Conservation (phyloP, 2,888 invertebrate species). For the Torymus auratus region DNA sequence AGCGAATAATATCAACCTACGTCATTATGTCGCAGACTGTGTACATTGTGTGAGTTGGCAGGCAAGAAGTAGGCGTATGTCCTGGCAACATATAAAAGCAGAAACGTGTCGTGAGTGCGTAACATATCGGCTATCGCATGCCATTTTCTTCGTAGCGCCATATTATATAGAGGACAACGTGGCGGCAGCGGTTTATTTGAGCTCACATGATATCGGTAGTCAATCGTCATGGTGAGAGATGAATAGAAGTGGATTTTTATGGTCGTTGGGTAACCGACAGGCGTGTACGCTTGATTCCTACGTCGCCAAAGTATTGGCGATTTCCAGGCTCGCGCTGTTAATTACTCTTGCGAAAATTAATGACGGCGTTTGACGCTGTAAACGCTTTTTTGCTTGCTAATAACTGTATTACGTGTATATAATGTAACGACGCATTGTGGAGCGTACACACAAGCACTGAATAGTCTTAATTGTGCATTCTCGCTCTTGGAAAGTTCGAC, state of each 20-base stretch:
- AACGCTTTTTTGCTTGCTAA: slow-evolving; percentile 26
- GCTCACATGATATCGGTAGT: not conserved
- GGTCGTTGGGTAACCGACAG: slow-evolving; percentile 34
- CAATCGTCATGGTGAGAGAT: slow-evolving; percentile 45
- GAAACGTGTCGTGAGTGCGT: slow-evolving; percentile 47
- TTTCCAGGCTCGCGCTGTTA: slow-evolving; percentile 27
- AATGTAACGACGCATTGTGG: slow-evolving; percentile 36
- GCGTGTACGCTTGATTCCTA: no score
- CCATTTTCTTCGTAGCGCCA: slow-evolving; percentile 11
- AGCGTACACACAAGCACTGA: no score
- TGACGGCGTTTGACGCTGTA: slow-evolving; percentile 16
- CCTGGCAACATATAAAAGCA: slow-evolving; percentile 29
- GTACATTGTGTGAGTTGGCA: not conserved
- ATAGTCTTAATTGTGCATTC: slow-evolving; percentile 27
- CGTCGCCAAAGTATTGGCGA: no score
- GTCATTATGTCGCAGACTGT: slow-evolving; percentile 5
- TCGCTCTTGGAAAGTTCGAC: no score
- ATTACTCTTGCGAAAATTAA: slow-evolving; percentile 54
- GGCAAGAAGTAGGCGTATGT: slow-evolving; percentile 37
- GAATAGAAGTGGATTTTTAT: slow-evolving; percentile 50
- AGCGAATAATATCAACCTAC: slow-evolving; percentile 3
- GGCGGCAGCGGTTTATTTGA: slow-evolving; percentile 18
- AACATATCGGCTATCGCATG: slow-evolving; percentile 19
- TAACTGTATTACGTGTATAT: slow-evolving; percentile 41
- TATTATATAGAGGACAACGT: not conserved